Evolutionary conservation across 2,113 vertebrate species (phyloP), one percentile per base, ranked within the genome.

Genomic region (Ranitomeya variabilis): DNA sequence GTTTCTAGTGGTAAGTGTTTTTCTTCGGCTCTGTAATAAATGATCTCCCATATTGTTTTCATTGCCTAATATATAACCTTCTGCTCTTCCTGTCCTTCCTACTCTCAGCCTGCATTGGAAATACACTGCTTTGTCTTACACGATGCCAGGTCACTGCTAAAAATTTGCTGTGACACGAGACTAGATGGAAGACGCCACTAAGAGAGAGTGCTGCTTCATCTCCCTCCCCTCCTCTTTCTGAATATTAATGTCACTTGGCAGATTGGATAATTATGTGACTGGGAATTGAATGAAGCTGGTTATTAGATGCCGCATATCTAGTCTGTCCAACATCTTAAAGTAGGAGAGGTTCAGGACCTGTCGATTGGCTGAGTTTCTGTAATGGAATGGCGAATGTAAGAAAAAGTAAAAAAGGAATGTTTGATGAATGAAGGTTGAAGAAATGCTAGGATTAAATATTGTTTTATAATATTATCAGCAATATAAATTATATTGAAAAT

Each of bases 261-360:
- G 92, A 94, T 94, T 93, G 92, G 93, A 93, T 93, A 93, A 93
- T 94, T 94, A 94, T 94, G 93, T 94, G 93, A 94, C 94, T 93
- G 92, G 93, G 94, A 94, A 93, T 93, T 93, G 93, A 95, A 94
- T 94, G 92, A 94, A 93, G 93, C 91, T 93, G 91, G 92, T 93
- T 93, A 93, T 94, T 93, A 92, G 92, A 91, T 92, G 90, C 90
- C 89, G 90, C 87, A 90, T 92, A 92, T 87, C 92, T 90, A 89
- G 89, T 90, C 90, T 89, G 67, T 76, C 55, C 66, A 83, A 83
- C 60, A 83, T 67, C 62, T 83, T 52, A 83, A 83, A 83, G 81
- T 69, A 69, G 64, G 51, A 83, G 45, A 62, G 45, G 81, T 52
- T 83, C 81, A 69, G 81, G 16, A 83, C 66, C 51, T 60, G 37